Evolutionary conservation across 2,888 invertebrate genomes (phyloP).

Genomic region (Thelaira solivaga): DNA sequence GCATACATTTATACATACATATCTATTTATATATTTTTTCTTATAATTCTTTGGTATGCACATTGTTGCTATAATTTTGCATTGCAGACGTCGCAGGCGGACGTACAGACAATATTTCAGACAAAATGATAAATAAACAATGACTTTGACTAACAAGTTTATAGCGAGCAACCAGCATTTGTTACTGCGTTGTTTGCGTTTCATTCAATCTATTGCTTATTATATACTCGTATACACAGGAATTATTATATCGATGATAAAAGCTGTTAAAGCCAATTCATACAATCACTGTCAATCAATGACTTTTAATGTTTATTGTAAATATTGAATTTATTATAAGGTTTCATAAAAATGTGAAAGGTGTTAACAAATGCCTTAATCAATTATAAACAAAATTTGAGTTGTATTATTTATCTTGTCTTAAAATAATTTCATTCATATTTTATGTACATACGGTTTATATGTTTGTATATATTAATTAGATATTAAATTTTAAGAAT

Average conservation of each 20-base stretch:
- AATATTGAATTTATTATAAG: neutral
- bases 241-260: conserved; percentile 35
- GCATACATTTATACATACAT: neutral
- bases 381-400: too few species aligned
- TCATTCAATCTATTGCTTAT: neutral
- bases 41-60: neutral
- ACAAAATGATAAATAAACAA: conserved; percentile 40
- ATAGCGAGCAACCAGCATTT: neutral
- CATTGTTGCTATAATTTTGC: neutral
- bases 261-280: conserved; percentile 33
- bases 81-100: neutral
- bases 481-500: too few species aligned
- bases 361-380: too few species aligned
- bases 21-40: neutral
- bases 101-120: conserved; percentile 13
- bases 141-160: neutral
- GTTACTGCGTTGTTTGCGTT: neutral
- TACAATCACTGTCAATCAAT: conserved; percentile 30
- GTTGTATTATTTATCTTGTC: too few species aligned
- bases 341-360: neutral
- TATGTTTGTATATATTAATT: too few species aligned
- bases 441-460: neutral
- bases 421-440: too few species aligned
- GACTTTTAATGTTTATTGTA: neutral
- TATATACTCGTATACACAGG: neutral